Percentiles rank a stretch among this genome's conserved stretches.
These are phyloP conservation scores for Rhabdomys dilectus DNA, from an alignment of 2,113 vertebrate genomes.

Conservation along the genomic window DNA sequence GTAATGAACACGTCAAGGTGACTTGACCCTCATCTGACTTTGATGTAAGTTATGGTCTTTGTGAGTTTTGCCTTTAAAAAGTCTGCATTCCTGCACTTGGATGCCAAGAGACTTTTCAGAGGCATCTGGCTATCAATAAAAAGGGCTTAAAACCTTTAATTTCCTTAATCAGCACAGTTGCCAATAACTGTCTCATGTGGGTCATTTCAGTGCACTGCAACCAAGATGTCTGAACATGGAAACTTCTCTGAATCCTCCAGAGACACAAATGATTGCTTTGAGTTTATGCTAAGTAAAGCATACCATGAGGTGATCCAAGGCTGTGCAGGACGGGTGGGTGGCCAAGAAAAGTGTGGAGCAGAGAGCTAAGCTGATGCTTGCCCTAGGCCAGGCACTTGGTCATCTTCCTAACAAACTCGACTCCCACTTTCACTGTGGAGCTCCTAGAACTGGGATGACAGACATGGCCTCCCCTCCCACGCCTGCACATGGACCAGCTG, in stretches of 20 bases:
- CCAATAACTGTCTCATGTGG: neutral
- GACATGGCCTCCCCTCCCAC: neutral
- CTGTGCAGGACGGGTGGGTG: neutral
- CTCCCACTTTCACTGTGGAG: neutral
- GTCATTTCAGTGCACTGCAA: neutral
- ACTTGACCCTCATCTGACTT: neutral
- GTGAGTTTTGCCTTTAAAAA: neutral
- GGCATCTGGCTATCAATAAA: neutral
- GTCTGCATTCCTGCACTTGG: neutral
- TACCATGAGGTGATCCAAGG: neutral
- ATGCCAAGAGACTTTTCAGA: neutral
- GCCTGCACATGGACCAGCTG: neutral
- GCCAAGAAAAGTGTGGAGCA: neutral
- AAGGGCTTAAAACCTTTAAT: neutral
- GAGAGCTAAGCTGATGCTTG: neutral
- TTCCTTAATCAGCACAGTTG: neutral
- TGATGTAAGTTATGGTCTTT: neutral
- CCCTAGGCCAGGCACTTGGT: neutral
- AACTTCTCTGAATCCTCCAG: neutral
- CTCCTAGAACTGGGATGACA: neutral
- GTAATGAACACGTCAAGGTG: neutral
- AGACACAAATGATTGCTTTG: neutral
- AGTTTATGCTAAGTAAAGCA: neutral
- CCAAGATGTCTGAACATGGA: neutral
- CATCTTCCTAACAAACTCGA: neutral